These are phyloP conservation scores for Lordiphosa fenestrarum DNA, from an alignment of 2,888 invertebrate species.

Conservation along the genomic window DNA sequence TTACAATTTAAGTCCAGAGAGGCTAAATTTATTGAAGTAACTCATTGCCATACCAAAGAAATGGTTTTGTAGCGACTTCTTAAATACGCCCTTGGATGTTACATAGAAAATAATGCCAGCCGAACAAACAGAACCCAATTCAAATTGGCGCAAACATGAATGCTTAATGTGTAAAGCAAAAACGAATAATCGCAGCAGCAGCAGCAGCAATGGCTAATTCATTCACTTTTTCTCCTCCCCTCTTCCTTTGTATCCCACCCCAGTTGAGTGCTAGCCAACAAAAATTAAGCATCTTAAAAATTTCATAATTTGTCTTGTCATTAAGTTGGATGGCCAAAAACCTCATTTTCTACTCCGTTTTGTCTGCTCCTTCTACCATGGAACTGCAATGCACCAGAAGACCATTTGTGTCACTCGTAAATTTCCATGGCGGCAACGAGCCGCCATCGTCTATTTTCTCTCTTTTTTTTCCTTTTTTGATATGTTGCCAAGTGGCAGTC, in stretches of 20 bases:
- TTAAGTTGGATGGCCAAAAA: conserved; percentile 32
- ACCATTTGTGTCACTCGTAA: conserved; percentile 70
- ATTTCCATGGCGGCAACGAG: conserved; percentile 69
- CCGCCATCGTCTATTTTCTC: conserved; percentile 54
- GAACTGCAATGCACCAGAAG: conserved; percentile 45
- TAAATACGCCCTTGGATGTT: no score
- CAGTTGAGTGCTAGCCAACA: conserved; percentile 39
- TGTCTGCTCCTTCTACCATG: conserved; percentile 1
- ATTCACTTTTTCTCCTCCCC: conserved; percentile 2
- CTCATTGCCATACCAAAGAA: no score
- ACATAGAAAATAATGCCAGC: no score
- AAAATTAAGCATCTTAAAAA: conserved; percentile 63
- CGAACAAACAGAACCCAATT: background rate
- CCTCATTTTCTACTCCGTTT: conserved; percentile 4
- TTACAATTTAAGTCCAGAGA: no score
- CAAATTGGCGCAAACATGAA: conserved; percentile 43
- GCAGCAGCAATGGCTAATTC: conserved; percentile 8
- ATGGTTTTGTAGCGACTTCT: no score
- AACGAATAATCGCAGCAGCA: background rate
- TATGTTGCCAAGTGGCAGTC: conserved; percentile 69
- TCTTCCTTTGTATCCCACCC: background rate
- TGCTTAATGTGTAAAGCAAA: conserved; percentile 34
- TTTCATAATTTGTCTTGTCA: conserved; percentile 71
- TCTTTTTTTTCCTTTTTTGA: conserved; percentile 30
- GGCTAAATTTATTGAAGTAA: no score